Base-by-base conservation (phyloP, 2,888 invertebrate species). In the Blomia tropicalis region DNA sequence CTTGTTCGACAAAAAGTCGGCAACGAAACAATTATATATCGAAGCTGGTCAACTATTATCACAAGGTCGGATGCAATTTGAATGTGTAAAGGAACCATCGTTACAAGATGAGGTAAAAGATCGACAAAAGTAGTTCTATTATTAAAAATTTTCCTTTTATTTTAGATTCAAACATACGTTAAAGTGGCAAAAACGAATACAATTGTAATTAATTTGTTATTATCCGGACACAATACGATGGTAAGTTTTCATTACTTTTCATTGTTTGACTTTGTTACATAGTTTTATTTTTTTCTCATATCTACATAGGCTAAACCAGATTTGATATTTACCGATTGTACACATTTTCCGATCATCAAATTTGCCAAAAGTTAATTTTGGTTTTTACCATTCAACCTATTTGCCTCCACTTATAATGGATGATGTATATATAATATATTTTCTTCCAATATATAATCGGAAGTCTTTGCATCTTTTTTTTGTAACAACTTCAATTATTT, bases 151-250 rank as follows among this genome's bases (percentile, higher is more conserved):
- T 51, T 64, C 4, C 25, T 44, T 53, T 36, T 27, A 11, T 47
- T 14, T 47, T 43, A 69, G 68, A 60, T 67, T 36, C 32, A 58
- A 65, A 69, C 71, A 72, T 79, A 93, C 67, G 77, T 92, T 58
- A 88, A 87, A 76, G 85, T 95, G 67, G 84, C 87, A 43, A 95
- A 95, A 79, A 91, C 89, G 0, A 96, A 96, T 78, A 91, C 89
- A 73, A 85, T 96, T 68, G 93, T 95, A 17, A 79, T 92, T 75
- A 92, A 91, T 75, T 77, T 96, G 64, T 75, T 95, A 66, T 86
- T 88, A 0, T 88, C 87, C 65, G 95, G 93, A 7, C 92, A 93
- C 74, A 89, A 87, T 73, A 83, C 84, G 70, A 89, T 89, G 66
- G 84, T 87, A 0, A 82, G 81, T 60, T 67, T 68, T 66, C 63